These are phyloP conservation scores for Ptilorrhoa leucosticta DNA, from an alignment of 2,113 vertebrate species.

Conservation along the genomic window DNA sequence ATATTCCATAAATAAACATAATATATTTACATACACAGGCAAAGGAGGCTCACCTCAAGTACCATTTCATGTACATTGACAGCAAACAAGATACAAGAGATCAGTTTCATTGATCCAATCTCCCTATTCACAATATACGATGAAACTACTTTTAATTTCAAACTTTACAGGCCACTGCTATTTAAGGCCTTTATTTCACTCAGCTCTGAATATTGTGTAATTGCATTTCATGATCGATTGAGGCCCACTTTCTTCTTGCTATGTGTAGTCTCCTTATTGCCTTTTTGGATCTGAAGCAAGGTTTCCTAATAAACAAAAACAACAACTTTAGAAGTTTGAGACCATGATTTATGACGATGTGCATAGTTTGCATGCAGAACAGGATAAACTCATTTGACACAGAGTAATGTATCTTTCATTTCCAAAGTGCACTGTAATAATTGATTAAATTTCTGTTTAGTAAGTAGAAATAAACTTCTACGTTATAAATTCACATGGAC, in stretches of 20 bases:
- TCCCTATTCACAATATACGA: conserved; percentile 1
- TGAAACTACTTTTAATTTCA: conserved; percentile 47
- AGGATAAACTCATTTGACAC: not conserved
- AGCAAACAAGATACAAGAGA: not conserved
- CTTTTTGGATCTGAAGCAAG: conserved; percentile 45
- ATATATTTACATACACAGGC: not conserved
- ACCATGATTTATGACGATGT: not conserved
- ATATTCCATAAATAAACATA: not conserved
- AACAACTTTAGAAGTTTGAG: conserved; percentile 28
- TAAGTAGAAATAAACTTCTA: not conserved
- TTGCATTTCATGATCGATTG: conserved; percentile 45
- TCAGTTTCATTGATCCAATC: not conserved
- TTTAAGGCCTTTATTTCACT: conserved; percentile 52
- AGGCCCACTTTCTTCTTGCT: conserved; percentile 14
- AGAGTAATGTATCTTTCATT: conserved; percentile 20
- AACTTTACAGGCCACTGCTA: conserved; percentile 6
- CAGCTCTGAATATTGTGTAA: conserved; percentile 43
- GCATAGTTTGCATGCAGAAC: not conserved
- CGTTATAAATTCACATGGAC: not conserved
- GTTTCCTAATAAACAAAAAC: conserved; percentile 51
- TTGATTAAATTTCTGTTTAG: not conserved
- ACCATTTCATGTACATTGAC: not conserved
- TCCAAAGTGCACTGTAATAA: not conserved
- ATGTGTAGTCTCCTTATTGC: conserved; percentile 26
- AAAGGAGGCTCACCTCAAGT: not conserved